Evolutionary conservation across 2,888 invertebrate species (phyloP).

Genomic region (Thera britannica): DNA sequence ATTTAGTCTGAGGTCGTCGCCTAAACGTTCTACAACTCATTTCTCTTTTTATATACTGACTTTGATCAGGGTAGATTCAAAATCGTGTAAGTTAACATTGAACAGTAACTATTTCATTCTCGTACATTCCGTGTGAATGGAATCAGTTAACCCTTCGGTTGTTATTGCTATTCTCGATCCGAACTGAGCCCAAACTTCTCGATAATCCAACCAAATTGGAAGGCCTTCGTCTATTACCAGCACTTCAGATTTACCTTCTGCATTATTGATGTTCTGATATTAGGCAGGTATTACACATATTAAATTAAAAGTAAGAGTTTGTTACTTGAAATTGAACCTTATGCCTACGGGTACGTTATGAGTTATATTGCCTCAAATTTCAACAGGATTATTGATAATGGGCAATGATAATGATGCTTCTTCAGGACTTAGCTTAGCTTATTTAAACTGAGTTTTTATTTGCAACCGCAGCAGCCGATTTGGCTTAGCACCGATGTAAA

Average conservation of each 20-base stretch:
- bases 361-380: neutral
- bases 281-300: constrained; percentile 33
- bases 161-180: constrained; percentile 55
- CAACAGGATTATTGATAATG: too few species aligned
- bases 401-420: too few species aligned
- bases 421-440: too few species aligned
- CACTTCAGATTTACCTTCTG: constrained; percentile 41
- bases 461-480: too few species aligned
- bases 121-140: constrained; percentile 39
- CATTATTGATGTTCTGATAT: constrained; percentile 47
- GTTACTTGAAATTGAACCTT: constrained; percentile 1
- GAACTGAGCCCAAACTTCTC: constrained; percentile 48
- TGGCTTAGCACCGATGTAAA: too few species aligned
- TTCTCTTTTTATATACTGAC: too few species aligned
- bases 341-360: neutral
- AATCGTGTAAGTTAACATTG: neutral
- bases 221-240: constrained; percentile 53
- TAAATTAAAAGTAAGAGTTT: neutral
- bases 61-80: too few species aligned
- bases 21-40: too few species aligned
- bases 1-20: too few species aligned
- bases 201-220: constrained; percentile 64
- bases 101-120: constrained; percentile 5
- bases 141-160: constrained; percentile 45
- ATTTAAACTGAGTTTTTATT: too few species aligned